These are phyloP conservation scores for Euspilapteryx auroguttella DNA, from an alignment of 2,888 invertebrate genomes.

Conservation along the genomic window DNA sequence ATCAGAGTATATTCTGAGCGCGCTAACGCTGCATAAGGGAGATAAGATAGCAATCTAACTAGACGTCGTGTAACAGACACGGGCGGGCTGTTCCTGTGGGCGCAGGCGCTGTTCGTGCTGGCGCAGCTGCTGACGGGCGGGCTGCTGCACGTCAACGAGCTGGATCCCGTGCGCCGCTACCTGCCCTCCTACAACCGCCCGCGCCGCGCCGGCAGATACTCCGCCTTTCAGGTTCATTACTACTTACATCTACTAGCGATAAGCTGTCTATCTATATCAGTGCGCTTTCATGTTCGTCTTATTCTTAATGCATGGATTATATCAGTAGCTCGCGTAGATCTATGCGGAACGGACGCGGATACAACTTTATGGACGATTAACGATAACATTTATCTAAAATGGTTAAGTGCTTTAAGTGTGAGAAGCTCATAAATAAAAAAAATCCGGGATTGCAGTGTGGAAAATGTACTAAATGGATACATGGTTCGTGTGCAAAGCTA, in stretches of 20 bases:
- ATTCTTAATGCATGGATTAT: no score
- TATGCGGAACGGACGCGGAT: no score
- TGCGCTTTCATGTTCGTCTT: no score
- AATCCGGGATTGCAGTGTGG: no score
- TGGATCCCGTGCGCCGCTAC: constrained; percentile 94
- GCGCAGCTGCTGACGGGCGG: constrained; percentile 89
- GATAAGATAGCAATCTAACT: neutral
- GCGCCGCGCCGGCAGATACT: constrained; percentile 88
- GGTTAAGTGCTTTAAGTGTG: constrained; percentile 7
- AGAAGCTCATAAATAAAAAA: constrained; percentile 8
- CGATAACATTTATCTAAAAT: no score
- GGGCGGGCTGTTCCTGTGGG: constrained; percentile 84
- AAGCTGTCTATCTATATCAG: neutral
- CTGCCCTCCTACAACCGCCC: constrained; percentile 96
- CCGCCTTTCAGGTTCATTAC: constrained; percentile 84
- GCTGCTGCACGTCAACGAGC: constrained; percentile 88
- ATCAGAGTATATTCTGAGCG: no score
- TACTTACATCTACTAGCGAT: neutral
- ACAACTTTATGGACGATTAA: no score
- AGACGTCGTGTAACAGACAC: constrained; percentile 26
- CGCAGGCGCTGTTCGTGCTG: constrained; percentile 94
- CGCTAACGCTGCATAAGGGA: no score
- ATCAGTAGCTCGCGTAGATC: no score
- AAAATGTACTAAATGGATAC: constrained; percentile 10
- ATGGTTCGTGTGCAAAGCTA: constrained; percentile 8